A percentile compares a stretch with the other conserved stretches of the same genome.
Conservation (phyloP, 2,797 vertebrate genomes). For the Alosa sapidissima region DNA sequence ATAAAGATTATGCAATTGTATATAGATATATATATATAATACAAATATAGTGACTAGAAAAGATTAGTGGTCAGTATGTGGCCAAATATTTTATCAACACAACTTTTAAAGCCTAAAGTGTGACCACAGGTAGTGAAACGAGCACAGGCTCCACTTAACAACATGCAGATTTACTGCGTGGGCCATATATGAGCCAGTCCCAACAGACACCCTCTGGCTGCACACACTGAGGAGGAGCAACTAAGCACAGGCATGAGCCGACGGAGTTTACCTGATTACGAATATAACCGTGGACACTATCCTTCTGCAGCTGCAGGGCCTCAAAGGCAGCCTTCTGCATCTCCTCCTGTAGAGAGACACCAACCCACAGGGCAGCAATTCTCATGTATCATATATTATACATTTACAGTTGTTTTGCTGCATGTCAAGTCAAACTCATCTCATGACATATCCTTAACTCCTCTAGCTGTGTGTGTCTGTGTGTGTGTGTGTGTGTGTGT, state of each 20-base stretch:
- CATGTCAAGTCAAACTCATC: background rate
- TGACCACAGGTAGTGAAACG: background rate
- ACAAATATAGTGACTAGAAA: background rate
- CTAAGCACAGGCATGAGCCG: background rate
- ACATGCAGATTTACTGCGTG: background rate
- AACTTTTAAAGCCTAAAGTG: background rate
- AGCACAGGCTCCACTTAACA: background rate
- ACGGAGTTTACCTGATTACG: slow-evolving; percentile 81
- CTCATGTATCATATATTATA: too few relatives aligned
- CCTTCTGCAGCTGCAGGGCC: slow-evolving; percentile 91
- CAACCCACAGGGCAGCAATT: background rate
- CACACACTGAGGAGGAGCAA: background rate
- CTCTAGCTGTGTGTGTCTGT: background rate
- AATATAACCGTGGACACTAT: slow-evolving; percentile 87
- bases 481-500: background rate
- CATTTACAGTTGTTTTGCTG: too few relatives aligned
- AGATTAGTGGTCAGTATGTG: background rate
- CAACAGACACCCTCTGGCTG: background rate
- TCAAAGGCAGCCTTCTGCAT: slow-evolving; percentile 96
- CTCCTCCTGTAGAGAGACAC: slow-evolving; percentile 75
- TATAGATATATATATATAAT: too few relatives aligned
- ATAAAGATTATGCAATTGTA: background rate
- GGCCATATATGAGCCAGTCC: background rate
- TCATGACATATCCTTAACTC: too few relatives aligned
- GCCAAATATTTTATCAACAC: background rate